Evolutionary conservation across 1,140 invertebrate species (phyloP).

Genomic region (Bilobella aurantiaca): DNA sequence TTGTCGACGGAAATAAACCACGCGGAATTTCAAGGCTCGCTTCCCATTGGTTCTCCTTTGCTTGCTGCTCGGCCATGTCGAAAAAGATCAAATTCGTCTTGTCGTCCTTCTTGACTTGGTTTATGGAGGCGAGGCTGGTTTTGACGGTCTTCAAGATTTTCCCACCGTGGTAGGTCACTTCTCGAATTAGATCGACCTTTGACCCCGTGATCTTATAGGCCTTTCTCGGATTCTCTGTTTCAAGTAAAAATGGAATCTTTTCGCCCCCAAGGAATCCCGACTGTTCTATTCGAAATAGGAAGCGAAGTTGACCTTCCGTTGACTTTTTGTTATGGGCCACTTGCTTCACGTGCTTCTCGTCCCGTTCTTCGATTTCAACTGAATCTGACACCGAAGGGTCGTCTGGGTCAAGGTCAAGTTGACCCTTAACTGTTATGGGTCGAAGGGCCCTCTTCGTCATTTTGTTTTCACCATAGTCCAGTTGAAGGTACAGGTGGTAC

Average conservation of each 20-base stretch:
- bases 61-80: not conserved
- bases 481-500: not conserved
- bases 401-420: not conserved
- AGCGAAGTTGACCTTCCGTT: constrained; percentile 8
- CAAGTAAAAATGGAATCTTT: constrained; percentile 15
- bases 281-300: constrained; percentile 7
- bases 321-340: not conserved
- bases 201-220: constrained; percentile 7
- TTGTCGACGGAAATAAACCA: not conserved
- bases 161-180: constrained; percentile 9
- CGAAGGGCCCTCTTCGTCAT: constrained; percentile 13
- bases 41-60: constrained; percentile 6
- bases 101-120: not conserved
- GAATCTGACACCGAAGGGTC: not conserved
- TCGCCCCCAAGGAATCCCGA: constrained; percentile 14
- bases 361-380: constrained; percentile 6
- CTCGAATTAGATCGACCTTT: constrained; percentile 3
- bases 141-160: not conserved
- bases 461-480: constrained; percentile 9
- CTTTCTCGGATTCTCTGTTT: constrained; percentile 14
- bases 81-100: not conserved
- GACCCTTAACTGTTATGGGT: constrained; percentile 9
- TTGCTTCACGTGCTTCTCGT: not conserved
- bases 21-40: not conserved
- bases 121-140: not conserved